phyloP scores from a whole-genome alignment of 2,888 invertebrate species.

The Macaria liturata region DNA sequence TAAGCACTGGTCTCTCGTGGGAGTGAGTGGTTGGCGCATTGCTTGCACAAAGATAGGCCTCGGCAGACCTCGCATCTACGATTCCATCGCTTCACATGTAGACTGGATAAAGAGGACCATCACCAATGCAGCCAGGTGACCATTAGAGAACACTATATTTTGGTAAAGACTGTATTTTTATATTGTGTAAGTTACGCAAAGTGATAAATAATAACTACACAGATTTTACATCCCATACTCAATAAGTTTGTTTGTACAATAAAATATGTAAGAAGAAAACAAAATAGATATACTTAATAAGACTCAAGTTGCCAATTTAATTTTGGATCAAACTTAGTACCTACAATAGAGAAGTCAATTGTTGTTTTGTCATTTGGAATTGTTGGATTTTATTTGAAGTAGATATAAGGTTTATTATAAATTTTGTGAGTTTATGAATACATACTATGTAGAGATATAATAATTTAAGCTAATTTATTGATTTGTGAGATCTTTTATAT shows the following conservation, averaged over 20 bases:
- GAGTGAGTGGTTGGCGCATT: conserved; percentile 93
- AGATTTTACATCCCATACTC: background rate
- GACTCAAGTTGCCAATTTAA: background rate
- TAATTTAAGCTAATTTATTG: conserved; percentile 41
- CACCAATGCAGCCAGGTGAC: conserved; percentile 77
- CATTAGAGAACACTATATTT: conserved; percentile 27
- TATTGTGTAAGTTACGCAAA: conserved; percentile 16
- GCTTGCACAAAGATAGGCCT: conserved; percentile 91
- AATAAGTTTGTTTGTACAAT: no score
- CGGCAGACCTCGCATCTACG: conserved; percentile 92
- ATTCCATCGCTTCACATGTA: conserved; percentile 91
- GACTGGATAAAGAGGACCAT: conserved; percentile 93
- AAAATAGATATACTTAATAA: background rate
- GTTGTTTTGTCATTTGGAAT: conserved; percentile 17
- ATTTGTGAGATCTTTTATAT: conserved; percentile 20
- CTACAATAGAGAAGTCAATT: conserved; percentile 17
- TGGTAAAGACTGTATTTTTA: conserved; percentile 58
- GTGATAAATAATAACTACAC: conserved; percentile 22
- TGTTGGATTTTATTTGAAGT: conserved; percentile 33
- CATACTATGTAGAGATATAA: conserved; percentile 21
- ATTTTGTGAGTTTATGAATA: background rate
- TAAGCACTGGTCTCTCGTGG: conserved; percentile 90
- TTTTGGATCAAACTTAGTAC: conserved; percentile 4
- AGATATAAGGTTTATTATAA: conserved; percentile 4
- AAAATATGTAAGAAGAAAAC: background rate